phyloP scores from a whole-genome alignment of 2,113 vertebrate species.

The Mormyrus iriodes region DNA sequence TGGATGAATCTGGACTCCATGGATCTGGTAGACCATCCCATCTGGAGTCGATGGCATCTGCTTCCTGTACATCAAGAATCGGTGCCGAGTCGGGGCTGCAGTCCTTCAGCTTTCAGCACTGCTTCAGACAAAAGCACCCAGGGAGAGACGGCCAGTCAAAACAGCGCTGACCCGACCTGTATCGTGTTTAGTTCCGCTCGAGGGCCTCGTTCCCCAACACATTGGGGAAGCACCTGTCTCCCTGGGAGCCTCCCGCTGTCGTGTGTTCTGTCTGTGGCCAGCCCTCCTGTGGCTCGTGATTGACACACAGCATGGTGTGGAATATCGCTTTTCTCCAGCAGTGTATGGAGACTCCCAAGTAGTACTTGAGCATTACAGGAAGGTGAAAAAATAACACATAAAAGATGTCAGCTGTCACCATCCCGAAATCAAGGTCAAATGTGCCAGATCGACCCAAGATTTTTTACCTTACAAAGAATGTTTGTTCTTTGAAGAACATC shows the following conservation, averaged over 20 bases:
- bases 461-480: neutral
- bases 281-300: slow-evolving; percentile 18
- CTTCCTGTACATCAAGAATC: slow-evolving; percentile 31
- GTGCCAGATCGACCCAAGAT: neutral
- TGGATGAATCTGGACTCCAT: neutral
- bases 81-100: slow-evolving; percentile 42
- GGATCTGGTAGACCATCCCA: neutral
- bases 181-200: slow-evolving; percentile 41
- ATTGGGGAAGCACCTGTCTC: slow-evolving; percentile 36
- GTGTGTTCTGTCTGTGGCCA: slow-evolving; percentile 23
- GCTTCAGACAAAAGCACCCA: slow-evolving; percentile 43
- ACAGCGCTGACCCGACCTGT: slow-evolving; percentile 52
- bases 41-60: slow-evolving; percentile 27
- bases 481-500: neutral
- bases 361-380: neutral
- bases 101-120: slow-evolving; percentile 57
- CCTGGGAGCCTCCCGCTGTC: neutral
- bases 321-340: slow-evolving; percentile 24
- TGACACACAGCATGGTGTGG: neutral
- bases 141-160: slow-evolving; percentile 51
- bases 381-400: slow-evolving; percentile 21
- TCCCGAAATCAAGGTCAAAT: slow-evolving; percentile 14
- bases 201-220: slow-evolving; percentile 29
- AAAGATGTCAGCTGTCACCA: slow-evolving; percentile 44
- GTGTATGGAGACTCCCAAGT: neutral